Evolutionary conservation across 2,888 invertebrate species (phyloP), one percentile per base, ranked within the genome.

Genomic region (Blastobasis lacticolella): DNA sequence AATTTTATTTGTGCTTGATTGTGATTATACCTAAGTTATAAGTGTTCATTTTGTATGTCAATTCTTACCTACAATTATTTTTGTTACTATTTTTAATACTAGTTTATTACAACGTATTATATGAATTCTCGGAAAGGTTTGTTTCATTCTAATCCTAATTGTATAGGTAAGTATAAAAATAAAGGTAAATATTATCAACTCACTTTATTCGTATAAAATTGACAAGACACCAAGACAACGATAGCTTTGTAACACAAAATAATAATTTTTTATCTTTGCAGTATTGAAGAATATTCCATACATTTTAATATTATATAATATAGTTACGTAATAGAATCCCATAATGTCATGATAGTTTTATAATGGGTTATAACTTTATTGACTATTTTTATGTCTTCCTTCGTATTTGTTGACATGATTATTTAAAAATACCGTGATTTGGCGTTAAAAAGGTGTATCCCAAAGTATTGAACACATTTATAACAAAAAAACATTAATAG

Each of bases 121-220:
- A 10, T 43, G 10, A 43, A 43, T 43, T 10, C 10, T 43, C n/a
- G 43, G n/a, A 10, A 43, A 10, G 43, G 10, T 10, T 43, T 50
- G 49, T 45, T 50, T 60, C 46, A 45, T 55, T 54, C 51, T 54
- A 53, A 45, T 44, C 50, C 48, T 37, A 53, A 49, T 44, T 23
- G 23, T 23, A 23, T 10, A 38, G 38, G 42, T 37, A 46, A 46
- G 23, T 46, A 36, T 37, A 6, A 46, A 10, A 46, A 46, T 46
- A 37, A 37, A 6, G 38, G 49, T 8, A 42, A 36, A 46, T 49
- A 59, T 62, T 59, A 54, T 40, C 50, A 59, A 59, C 53, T 58
- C 49, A 37, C n/a, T 59, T 63, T 66, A 62, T 60, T 66, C 61
- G 58, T 65, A 69, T 65, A 67, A 68, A 69, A 70, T 68, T 68